Evolutionary conservation across 2,888 invertebrate genomes (phyloP), one percentile per base, ranked within the genome.

Genomic region (Eupithecia centaureata): DNA sequence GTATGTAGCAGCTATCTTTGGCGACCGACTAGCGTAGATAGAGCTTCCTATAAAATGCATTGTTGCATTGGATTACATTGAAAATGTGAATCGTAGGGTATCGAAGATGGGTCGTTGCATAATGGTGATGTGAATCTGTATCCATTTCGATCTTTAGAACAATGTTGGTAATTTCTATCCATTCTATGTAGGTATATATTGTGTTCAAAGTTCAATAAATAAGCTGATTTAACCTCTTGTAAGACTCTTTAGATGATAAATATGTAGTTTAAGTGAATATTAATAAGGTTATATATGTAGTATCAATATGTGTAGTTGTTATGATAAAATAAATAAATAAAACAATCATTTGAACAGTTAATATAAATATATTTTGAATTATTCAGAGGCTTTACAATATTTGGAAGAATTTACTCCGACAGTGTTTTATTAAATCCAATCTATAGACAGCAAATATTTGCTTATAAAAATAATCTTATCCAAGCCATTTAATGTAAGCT

Each of bases 361-460:
- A 93, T 93, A 93, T 93, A 93, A 93, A 93, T 93, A 93, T 93
- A 93, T 91, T 93, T 92, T 90, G 91, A 92, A 93, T 92, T 90
- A 93, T 91, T 90, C 93, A 92, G 93, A 93, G 92, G 92, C 93
- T 91, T 91, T 88, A 92, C 92, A 92, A 91, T 92, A 92, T 91
- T 91, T 91, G 91, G 92, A 92, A 92, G 92, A 92, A 91, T 91
- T 86, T 87, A 79, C 76, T 81, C 81, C 80, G 86, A 88, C 86
- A 86, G 89, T 85, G 81, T 82, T 79, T 79, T 73, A 81, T 77
- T 74, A 75, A 82, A 57, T 81, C 76, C 77, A 77, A 79, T 81
- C 80, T 67, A 83, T 77, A 83, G 83, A 83, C 82, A 82, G 80
- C 82, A 78, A 79, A 78, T 81, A 77, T 77, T 76, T 78, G 15